Evolutionary conservation across 1,140 invertebrate species (phyloP).

Genomic region (Tetramorium parvispinum): DNA sequence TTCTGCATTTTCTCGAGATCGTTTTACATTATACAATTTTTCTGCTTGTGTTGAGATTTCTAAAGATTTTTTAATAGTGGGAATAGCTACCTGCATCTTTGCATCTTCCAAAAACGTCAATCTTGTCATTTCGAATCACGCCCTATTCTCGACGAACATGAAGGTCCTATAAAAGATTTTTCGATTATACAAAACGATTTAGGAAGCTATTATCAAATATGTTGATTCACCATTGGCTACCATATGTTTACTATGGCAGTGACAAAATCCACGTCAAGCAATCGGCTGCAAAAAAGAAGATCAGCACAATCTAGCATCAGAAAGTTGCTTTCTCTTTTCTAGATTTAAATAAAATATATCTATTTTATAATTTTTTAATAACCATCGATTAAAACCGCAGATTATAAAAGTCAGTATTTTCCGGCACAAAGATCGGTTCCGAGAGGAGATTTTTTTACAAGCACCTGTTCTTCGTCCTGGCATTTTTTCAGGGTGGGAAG

Average conservation of each 20-base stretch:
- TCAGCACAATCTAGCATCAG: background rate
- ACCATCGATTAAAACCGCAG: slow-evolving; percentile 1
- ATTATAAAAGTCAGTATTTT: slow-evolving; percentile 13
- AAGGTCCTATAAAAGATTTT: background rate
- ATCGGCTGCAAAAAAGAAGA: background rate
- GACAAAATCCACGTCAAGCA: background rate
- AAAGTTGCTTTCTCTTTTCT: background rate
- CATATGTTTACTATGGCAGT: background rate
- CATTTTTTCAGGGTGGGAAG: slow-evolving; percentile 76
- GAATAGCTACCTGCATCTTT: slow-evolving; percentile 17
- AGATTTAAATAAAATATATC: slow-evolving; percentile 3
- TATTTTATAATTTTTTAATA: background rate
- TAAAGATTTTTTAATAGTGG: background rate
- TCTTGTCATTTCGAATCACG: slow-evolving; percentile 32
- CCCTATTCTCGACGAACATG: slow-evolving; percentile 10
- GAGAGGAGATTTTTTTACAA: slow-evolving; percentile 69
- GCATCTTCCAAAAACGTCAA: background rate
- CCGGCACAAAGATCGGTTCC: slow-evolving; percentile 46
- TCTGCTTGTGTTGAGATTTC: background rate
- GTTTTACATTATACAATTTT: background rate
- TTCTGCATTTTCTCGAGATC: background rate
- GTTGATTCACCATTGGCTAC: background rate
- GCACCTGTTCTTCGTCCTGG: slow-evolving; percentile 79
- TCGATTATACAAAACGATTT: slow-evolving; percentile 69
- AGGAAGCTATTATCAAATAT: slow-evolving; percentile 68